Conservation (phyloP, 2,113 vertebrate genomes). For the Leucoraja erinaceus region DNA sequence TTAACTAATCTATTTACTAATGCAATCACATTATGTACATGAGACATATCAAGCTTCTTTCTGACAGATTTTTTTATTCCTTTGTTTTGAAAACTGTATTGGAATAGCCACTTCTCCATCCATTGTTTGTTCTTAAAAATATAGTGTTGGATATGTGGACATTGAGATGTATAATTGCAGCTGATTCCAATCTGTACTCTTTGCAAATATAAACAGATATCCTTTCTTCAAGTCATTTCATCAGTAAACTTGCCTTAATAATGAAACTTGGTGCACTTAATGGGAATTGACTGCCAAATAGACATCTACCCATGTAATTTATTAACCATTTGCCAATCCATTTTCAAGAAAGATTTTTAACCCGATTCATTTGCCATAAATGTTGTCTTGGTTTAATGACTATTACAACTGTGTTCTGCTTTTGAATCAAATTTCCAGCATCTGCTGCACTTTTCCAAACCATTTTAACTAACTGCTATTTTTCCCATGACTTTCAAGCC, state of each 20-base stretch:
- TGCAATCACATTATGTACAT: background rate
- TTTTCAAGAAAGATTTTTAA: too few relatives aligned
- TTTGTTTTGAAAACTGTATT: background rate
- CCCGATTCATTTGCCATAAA: too few relatives aligned
- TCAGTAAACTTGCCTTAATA: background rate
- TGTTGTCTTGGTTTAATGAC: too few relatives aligned
- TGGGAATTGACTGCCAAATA: background rate
- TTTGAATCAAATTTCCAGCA: too few relatives aligned
- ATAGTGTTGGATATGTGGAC: background rate
- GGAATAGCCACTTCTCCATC: background rate
- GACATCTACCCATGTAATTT: background rate
- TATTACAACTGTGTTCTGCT: too few relatives aligned
- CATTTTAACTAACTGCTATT: background rate
- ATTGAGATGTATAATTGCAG: background rate
- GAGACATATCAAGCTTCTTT: background rate
- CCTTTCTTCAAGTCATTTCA: background rate
- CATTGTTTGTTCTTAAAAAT: background rate
- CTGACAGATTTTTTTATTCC: background rate
- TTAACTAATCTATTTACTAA: background rate
- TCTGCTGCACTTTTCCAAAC: background rate
- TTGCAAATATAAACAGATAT: background rate
- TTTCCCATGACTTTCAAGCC: background rate
- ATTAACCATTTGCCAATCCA: too few relatives aligned
- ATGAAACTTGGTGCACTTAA: background rate
- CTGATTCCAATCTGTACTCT: background rate